Evolutionary conservation across 2,797 vertebrate genomes (phyloP).

Genomic region (Pangasius mekongensis): DNA sequence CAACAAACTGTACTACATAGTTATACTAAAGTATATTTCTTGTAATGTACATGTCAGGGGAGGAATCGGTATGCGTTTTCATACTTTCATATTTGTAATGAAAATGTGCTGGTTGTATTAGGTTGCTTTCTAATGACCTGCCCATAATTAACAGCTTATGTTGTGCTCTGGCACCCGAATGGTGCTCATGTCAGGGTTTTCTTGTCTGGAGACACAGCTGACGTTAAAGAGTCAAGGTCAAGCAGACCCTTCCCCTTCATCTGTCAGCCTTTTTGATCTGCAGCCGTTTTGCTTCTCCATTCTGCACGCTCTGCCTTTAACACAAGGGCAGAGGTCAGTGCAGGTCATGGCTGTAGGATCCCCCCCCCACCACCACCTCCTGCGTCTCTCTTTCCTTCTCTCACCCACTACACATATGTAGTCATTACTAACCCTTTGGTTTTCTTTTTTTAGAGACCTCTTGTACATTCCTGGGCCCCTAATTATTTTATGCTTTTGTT

Average conservation of each 20-base stretch:
- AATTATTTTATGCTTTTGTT: slow-evolving; percentile 87
- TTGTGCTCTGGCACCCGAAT: slow-evolving; percentile 52
- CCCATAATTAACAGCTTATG: slow-evolving; percentile 57
- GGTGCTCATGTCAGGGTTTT: slow-evolving; percentile 53
- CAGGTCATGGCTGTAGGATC: slow-evolving; percentile 64
- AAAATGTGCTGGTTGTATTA: slow-evolving; percentile 44
- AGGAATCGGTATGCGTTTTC: slow-evolving; percentile 11
- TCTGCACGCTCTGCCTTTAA: slow-evolving; percentile 73
- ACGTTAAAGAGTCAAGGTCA: slow-evolving; percentile 79
- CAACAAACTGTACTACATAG: slow-evolving; percentile 18
- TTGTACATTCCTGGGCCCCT: slow-evolving; percentile 73
- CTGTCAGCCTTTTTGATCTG: slow-evolving; percentile 85
- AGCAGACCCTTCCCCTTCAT: slow-evolving; percentile 80
- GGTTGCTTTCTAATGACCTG: slow-evolving; percentile 55
- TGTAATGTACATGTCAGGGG: slow-evolving; percentile 7
- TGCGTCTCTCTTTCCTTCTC: slow-evolving; percentile 35
- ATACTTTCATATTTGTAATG: slow-evolving; percentile 18
- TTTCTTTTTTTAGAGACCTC: slow-evolving; percentile 26
- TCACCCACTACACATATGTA: slow-evolving; percentile 36
- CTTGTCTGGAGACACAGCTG: slow-evolving; percentile 69
- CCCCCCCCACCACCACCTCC: slow-evolving; percentile 45
- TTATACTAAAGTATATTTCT: slow-evolving; percentile 11
- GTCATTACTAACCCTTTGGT: slow-evolving; percentile 32
- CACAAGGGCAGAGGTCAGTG: slow-evolving; percentile 69
- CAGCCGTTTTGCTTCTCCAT: slow-evolving; percentile 68